Base-by-base conservation (phyloP, 2,113 vertebrate genomes). In the Thamnaconus septentrionalis region DNA sequence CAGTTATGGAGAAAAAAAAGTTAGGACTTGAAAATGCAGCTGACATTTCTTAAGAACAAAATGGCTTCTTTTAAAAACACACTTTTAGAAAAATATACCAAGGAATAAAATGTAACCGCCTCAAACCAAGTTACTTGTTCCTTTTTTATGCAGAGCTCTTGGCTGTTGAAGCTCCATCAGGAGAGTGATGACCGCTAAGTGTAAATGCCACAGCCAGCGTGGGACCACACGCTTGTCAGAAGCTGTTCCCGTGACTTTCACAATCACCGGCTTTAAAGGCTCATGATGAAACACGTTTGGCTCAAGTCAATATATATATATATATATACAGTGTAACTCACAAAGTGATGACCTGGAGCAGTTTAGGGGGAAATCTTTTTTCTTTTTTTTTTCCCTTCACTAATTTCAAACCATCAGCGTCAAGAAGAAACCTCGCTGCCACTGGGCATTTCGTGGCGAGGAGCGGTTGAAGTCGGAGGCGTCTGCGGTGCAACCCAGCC, bases 321-420 rank as follows among this genome's bases (percentile, higher is more conserved):
- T n/a, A n/a, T n/a, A n/a, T n/a, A n/a, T n/a, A 44, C 44, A 45
- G 4, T 12, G 46, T 66, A 62, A 8, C 56, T 65, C 74, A 66
- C 66, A 64, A 49, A 18, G 6, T 61, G 53, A 18, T 43, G 51
- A 49, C 55, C 53, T 3, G 4, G 31, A 69, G 60, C 51, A 49
- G 48, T 54, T 73, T 68, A 69, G 41, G 61, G 44, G 54, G 53
- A 57, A 43, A 41, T 10, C 48, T 64, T 18, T 41, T 31, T 31
- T 31, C 2, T 31, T 31, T 31, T 31, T 31, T 31, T 31, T 31
- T 31, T 31, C 2, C 18, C 18, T 31, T 31, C 51, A 8, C 56
- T 52, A 53, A 68, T 50, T 78, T 71, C 11, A 59, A 61, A 44
- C 52, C 59, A 58, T 71, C 60, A 59, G 11, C 55, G 82, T 84